phyloP scores from a whole-genome alignment of 1,140 invertebrate species.

The Drosophila navojoa region DNA sequence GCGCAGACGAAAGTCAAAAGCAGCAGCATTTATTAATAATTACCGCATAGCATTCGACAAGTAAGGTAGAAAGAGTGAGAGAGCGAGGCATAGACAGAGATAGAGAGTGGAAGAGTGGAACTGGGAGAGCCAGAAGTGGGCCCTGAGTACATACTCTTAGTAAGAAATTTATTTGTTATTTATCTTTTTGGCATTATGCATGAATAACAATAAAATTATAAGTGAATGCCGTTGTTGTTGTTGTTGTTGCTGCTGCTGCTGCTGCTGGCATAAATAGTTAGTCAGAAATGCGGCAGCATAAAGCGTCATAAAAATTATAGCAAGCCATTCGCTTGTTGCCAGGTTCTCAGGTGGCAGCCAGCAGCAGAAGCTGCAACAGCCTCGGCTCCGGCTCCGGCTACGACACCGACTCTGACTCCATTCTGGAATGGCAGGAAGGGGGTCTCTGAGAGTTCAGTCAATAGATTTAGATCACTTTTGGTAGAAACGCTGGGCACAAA shows the following conservation, averaged over 20 bases:
- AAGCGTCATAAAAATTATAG: constrained; percentile 69
- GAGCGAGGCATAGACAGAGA: not conserved
- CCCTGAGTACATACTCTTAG: constrained; percentile 40
- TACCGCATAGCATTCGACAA: constrained; percentile 52
- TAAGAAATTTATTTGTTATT: constrained; percentile 80
- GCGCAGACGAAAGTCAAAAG: constrained; percentile 39
- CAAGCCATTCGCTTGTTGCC: constrained; percentile 61
- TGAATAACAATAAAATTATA: constrained; percentile 79
- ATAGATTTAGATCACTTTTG: constrained; percentile 78
- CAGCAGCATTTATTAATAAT: constrained; percentile 78
- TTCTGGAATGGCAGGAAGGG: constrained; percentile 7
- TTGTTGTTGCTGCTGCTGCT: constrained; percentile 16
- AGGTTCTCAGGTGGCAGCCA: constrained; percentile 62
- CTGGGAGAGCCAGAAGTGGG: constrained; percentile 9
- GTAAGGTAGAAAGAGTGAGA: not conserved
- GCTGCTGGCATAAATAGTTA: constrained; percentile 61
- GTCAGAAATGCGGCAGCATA: constrained; percentile 59
- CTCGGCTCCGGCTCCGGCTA: constrained; percentile 5
- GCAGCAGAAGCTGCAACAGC: constrained; percentile 2
- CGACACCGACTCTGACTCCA: constrained; percentile 9
- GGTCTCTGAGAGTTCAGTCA: constrained; percentile 65
- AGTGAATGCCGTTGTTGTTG: constrained; percentile 47
- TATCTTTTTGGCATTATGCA: constrained; percentile 81
- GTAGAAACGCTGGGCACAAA: constrained; percentile 54
- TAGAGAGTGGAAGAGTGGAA: not conserved